phyloP scores from a whole-genome alignment of 64 coral and sea anemone species.

The Pocillopora damicornis region DNA sequence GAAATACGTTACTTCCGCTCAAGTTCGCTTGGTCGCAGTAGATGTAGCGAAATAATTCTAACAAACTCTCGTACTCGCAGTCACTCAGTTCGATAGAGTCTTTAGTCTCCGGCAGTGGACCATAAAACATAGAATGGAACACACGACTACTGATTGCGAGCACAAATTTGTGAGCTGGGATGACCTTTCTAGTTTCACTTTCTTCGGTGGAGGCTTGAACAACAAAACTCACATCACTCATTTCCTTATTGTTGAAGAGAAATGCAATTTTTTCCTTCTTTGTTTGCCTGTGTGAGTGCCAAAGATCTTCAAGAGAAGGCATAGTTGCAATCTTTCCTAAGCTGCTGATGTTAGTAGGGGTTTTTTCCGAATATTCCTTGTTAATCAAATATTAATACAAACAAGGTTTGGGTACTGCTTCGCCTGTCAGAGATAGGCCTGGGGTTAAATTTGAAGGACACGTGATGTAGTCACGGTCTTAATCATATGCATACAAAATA shows the following conservation, averaged over 20 bases:
- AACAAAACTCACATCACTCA: conserved; percentile 30
- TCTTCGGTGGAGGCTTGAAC: not conserved
- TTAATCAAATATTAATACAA: too few species aligned
- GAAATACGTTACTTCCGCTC: too few species aligned
- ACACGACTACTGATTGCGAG: conserved; percentile 37
- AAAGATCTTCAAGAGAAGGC: not conserved
- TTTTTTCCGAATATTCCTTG: too few species aligned
- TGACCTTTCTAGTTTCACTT: not conserved
- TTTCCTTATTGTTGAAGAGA: conserved; percentile 22
- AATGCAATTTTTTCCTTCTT: conserved; percentile 11
- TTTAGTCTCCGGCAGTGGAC: not conserved
- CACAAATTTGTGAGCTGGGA: conserved; percentile 43
- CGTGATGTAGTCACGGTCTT: too few species aligned
- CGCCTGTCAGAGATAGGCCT: too few species aligned
- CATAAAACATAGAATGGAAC: conserved; percentile 31
- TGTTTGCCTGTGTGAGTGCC: not conserved
- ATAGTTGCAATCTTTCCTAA: not conserved
- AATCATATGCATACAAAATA: too few species aligned
- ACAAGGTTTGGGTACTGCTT: too few species aligned
- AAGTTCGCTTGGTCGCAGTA: not conserved
- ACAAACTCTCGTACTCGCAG: not conserved
- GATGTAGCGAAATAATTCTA: not conserved
- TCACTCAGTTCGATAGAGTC: not conserved
- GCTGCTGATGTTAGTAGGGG: too few species aligned
- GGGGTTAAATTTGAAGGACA: too few species aligned